These are phyloP conservation scores for Chelon labrosus DNA, from an alignment of 2,797 vertebrate genomes.

Conservation along the genomic window DNA sequence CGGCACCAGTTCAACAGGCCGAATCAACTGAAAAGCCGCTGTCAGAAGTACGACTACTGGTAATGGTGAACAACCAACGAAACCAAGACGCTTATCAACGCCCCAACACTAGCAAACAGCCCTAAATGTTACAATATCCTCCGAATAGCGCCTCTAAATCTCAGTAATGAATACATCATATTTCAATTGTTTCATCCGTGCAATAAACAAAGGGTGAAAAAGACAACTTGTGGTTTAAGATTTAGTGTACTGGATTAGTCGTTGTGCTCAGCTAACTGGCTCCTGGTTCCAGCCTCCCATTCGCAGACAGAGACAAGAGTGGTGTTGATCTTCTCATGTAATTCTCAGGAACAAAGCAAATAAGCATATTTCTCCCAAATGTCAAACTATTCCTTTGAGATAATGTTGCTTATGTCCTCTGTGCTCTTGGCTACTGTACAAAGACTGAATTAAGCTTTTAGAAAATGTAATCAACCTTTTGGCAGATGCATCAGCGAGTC, in stretches of 20 bases:
- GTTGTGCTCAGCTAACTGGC: conserved; percentile 13
- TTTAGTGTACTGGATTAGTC: not conserved
- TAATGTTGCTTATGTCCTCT: conserved; percentile 27
- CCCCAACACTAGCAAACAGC: too few relatives aligned
- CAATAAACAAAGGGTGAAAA: not conserved
- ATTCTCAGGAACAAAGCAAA: not conserved
- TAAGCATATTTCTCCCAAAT: not conserved
- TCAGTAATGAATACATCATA: not conserved
- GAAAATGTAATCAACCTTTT: conserved; percentile 51
- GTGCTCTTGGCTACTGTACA: conserved; percentile 18
- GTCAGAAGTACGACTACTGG: too few relatives aligned
- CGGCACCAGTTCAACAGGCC: too few relatives aligned
- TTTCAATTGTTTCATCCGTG: conserved; percentile 8
- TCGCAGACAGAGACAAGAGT: not conserved
- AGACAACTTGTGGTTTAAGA: not conserved
- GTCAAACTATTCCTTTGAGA: conserved; percentile 20
- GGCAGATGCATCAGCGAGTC: conserved; percentile 27
- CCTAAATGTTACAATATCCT: not conserved
- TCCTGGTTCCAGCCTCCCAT: conserved; percentile 22
- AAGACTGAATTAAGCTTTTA: conserved; percentile 38
- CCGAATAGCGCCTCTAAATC: not conserved
- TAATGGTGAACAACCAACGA: too few relatives aligned
- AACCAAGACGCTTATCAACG: too few relatives aligned
- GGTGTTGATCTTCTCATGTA: not conserved
- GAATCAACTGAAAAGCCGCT: too few relatives aligned